Evolutionary conservation across 2,888 invertebrate species (phyloP).

Genomic region (Tolmerus cingulatus): DNA sequence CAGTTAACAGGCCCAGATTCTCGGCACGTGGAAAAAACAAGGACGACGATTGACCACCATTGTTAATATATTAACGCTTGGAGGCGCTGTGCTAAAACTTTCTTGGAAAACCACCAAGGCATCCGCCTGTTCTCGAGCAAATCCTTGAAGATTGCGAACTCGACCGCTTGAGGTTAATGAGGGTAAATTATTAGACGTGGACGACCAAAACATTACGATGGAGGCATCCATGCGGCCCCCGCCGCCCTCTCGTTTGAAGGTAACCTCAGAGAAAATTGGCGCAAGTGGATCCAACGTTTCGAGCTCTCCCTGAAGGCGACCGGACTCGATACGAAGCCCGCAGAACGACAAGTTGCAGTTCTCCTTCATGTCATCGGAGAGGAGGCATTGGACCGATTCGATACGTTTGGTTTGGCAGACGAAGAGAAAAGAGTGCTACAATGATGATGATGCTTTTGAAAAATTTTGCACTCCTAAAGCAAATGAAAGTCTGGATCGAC

Average conservation of each 20-base stretch:
- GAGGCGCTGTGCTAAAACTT: too few relatives aligned
- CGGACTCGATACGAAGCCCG: too few relatives aligned
- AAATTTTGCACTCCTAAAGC: not conserved
- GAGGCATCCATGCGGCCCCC: too few relatives aligned
- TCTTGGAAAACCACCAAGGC: too few relatives aligned
- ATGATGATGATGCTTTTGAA: constrained; percentile 7
- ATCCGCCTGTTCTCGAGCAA: too few relatives aligned
- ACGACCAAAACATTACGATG: not conserved
- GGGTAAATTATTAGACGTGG: not conserved
- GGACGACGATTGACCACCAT: too few relatives aligned
- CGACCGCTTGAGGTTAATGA: not conserved
- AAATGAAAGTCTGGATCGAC: not conserved
- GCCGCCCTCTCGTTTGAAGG: too few relatives aligned
- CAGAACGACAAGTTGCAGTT: not conserved
- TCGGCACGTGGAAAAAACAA: too few relatives aligned
- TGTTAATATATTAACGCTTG: too few relatives aligned
- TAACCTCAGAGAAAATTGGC: not conserved
- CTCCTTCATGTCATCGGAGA: not conserved
- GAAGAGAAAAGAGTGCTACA: not conserved
- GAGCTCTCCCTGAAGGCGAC: not conserved
- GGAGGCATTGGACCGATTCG: not conserved
- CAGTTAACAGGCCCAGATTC: too few relatives aligned
- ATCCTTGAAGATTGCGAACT: too few relatives aligned
- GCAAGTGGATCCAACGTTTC: not conserved
- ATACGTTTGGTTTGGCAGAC: not conserved